phyloP scores from a whole-genome alignment of 1,140 invertebrate species.

The Drosophila melanica region DNA sequence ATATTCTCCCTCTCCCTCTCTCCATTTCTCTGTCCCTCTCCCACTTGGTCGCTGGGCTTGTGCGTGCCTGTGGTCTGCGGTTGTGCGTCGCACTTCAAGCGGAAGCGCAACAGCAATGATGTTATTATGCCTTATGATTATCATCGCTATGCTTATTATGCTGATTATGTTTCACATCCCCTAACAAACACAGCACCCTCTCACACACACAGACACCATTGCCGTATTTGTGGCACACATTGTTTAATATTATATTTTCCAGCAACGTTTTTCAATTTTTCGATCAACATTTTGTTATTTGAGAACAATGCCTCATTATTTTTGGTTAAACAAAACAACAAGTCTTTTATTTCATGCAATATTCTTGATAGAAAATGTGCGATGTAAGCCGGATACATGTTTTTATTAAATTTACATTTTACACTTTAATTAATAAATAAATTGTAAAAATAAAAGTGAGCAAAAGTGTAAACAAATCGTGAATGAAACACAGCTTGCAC shows the following conservation, averaged over 20 bases:
- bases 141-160: slow-evolving; percentile 44
- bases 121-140: slow-evolving; percentile 39
- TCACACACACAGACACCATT: not conserved
- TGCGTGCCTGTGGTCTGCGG: not conserved
- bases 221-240: not conserved
- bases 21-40: not conserved
- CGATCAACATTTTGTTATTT: too few relatives aligned
- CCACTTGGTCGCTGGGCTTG: not conserved
- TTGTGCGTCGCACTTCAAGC: slow-evolving; percentile 23
- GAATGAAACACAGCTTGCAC: too few relatives aligned
- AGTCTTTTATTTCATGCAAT: too few relatives aligned
- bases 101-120: slow-evolving; percentile 32
- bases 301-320: too few relatives aligned
- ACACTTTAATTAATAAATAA: too few relatives aligned
- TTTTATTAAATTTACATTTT: too few relatives aligned
- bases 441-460: too few relatives aligned
- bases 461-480: too few relatives aligned
- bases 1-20: slow-evolving; percentile 2
- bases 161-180: slow-evolving; percentile 39
- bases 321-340: too few relatives aligned
- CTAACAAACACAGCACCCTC: not conserved
- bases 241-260: slow-evolving; percentile 20
- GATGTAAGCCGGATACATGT: too few relatives aligned
- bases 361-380: too few relatives aligned
- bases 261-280: slow-evolving; percentile 8